Conservation (phyloP, 2,888 invertebrate species). For the Cremastinae sp. region DNA sequence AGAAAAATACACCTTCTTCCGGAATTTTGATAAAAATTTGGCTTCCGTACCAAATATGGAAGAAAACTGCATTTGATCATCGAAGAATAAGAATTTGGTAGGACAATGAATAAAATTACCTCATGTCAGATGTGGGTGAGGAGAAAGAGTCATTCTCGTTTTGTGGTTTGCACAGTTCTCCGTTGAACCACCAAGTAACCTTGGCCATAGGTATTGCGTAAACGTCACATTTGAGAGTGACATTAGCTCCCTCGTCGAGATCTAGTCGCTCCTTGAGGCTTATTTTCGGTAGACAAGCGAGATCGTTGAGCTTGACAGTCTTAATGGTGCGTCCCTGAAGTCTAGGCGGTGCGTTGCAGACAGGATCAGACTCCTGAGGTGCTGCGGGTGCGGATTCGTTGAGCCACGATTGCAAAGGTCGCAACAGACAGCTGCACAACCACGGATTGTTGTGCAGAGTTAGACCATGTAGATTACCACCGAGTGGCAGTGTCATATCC, state of each 20-base stretch:
- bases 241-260: conserved; percentile 90
- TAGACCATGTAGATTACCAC: conserved; percentile 89
- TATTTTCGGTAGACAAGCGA: conserved; percentile 91
- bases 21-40: conserved; percentile 11
- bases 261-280: conserved; percentile 89
- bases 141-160: conserved; percentile 82
- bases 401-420: conserved; percentile 90
- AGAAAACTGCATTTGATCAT: neutral
- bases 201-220: conserved; percentile 91
- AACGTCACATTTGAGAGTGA: conserved; percentile 90
- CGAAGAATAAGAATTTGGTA: neutral
- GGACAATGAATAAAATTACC: conserved; percentile 60
- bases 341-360: conserved; percentile 87
- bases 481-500: conserved; percentile 81
- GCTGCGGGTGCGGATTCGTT: conserved; percentile 85
- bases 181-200: conserved; percentile 92
- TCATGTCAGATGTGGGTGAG: conserved; percentile 62
- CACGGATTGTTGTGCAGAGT: conserved; percentile 93
- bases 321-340: conserved; percentile 86
- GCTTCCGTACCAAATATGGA: neutral
- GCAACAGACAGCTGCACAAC: conserved; percentile 92
- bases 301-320: conserved; percentile 85
- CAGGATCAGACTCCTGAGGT: conserved; percentile 89
- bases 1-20: conserved; percentile 4
- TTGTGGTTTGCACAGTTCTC: conserved; percentile 85